These are phyloP conservation scores for Petaurus breviceps DNA, from an alignment of 2,113 vertebrate species.

Conservation along the genomic window DNA sequence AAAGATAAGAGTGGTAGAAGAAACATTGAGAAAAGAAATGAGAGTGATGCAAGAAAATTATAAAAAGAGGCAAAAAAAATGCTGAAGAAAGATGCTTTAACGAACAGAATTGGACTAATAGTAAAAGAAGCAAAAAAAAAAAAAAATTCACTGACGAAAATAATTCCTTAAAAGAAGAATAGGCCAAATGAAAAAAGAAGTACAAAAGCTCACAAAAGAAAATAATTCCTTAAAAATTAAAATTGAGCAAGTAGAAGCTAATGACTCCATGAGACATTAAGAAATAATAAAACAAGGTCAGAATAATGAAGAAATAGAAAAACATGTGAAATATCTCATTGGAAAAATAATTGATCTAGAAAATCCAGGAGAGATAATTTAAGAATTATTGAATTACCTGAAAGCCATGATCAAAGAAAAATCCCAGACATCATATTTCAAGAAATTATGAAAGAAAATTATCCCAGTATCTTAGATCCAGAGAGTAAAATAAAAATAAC, in stretches of 20 bases:
- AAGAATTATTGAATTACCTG: background rate
- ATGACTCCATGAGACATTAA: background rate
- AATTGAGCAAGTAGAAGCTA: background rate
- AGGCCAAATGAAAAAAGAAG: background rate
- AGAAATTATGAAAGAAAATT: background rate
- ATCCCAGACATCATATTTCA: too few relatives aligned
- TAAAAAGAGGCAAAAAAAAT: background rate
- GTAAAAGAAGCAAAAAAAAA: background rate
- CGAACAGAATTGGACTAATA: background rate
- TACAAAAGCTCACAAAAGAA: background rate
- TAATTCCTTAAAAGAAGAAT: background rate
- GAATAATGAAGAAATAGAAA: background rate
- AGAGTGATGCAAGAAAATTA: background rate
- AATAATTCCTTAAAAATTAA: background rate
- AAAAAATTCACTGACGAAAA: background rate
- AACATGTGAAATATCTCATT: background rate
- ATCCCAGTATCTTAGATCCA: background rate
- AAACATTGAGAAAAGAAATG: background rate
- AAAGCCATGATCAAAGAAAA: background rate
- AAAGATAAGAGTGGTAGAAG: too few relatives aligned
- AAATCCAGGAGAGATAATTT: background rate
- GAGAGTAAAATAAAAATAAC: background rate
- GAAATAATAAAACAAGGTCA: background rate
- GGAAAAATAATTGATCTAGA: background rate
- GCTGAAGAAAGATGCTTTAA: too few relatives aligned